Percentiles rank a stretch among this genome's conserved stretches.
phyloP scores from a whole-genome alignment of 2,113 vertebrate genomes.

The Parus major region DNA sequence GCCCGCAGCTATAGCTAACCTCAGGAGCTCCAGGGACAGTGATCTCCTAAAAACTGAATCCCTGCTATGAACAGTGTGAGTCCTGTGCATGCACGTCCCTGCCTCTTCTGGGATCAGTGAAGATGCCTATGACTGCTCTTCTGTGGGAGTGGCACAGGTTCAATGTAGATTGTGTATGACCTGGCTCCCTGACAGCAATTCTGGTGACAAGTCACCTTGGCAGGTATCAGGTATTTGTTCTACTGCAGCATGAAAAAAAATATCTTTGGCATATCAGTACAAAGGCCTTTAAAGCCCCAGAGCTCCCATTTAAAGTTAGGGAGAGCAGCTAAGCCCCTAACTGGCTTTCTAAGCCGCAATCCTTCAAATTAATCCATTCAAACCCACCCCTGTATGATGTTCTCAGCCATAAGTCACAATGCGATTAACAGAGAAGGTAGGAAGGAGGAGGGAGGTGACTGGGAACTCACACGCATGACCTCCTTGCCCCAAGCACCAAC shows the following conservation, averaged over 20 bases:
- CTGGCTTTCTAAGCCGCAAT: constrained; percentile 33
- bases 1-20: neutral
- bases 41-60: neutral
- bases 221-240: neutral
- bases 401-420: neutral
- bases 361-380: constrained; percentile 50
- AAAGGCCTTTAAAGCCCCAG: neutral
- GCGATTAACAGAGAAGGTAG: neutral
- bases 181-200: neutral
- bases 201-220: neutral
- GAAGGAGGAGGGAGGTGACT: neutral
- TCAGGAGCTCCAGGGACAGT: neutral
- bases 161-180: rapidly evolving
- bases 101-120: neutral
- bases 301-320: neutral
- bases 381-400: neutral
- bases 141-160: neutral
- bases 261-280: neutral
- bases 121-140: neutral
- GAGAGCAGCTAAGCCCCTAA: constrained; percentile 32
- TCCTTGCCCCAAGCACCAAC: neutral
- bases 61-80: neutral
- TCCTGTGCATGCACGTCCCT: neutral
- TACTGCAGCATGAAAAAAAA: neutral
- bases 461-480: neutral